Evolutionary conservation across 2,113 vertebrate species (phyloP), one percentile per base, ranked within the genome.

Genomic region (Toxotes jaculatrix): DNA sequence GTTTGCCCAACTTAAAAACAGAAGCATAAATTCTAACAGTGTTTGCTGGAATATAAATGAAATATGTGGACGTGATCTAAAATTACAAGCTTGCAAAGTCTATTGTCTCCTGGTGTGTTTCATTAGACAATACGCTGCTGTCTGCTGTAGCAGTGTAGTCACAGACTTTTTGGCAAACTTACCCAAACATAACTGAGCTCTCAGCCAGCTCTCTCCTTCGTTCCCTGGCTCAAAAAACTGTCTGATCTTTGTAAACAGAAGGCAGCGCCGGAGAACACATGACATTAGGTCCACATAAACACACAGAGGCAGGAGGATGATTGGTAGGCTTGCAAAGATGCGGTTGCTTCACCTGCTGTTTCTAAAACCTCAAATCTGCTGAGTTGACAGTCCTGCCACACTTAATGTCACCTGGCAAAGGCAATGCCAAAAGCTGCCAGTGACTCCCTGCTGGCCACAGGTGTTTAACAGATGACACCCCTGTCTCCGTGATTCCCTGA

Each of bases 281-380:
- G 14, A 67, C 71, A 89, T 83, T 74, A 87, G 68, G 38, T 36
- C 79, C 79, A 77, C 59, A 71, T 89, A 89, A 92, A 91, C 86
- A 92, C 79, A 77, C 53, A 61, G 38, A 66, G 21, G 42, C n/a
- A 34, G 62, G 32, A 51, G 45, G 66, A 83, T 80, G 79, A 91
- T 85, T 85, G 79, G 77, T 85, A 77, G 79, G 66, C 47, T 82
- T 65, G 73, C 14, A 45, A 57, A 66, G 31, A 80, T 57, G 69
- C 17, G 76, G 83, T 67, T 66, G 61, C 63, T 78, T 86, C 73
- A 88, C 84, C 83, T 72, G 67, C 69, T 90, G 78, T 87, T 92
- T 88, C 84, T 32, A 78, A 76, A 86, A 87, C 55, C 83, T 83
- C 79, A 21, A 32, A 69, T 72, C 55, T 90, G 91, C 89, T 91